Base-by-base conservation (phyloP, 2,113 vertebrate species). In the Tenebrosternarchus preto region DNA sequence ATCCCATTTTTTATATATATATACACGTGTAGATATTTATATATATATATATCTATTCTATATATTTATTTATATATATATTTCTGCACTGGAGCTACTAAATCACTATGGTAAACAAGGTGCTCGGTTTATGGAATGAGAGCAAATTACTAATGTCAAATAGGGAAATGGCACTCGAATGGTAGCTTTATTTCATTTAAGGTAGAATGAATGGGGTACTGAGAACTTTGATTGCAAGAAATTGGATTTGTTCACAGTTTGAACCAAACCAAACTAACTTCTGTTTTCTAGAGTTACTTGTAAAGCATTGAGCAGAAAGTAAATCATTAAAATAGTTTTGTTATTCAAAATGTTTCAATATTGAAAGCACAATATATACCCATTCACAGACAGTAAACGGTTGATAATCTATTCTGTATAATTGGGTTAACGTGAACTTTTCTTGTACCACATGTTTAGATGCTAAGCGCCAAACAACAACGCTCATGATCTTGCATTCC, bases 171-270 rank as follows among this genome's bases (percentile, higher is more conserved):
- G 85, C 88, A 89, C 86, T 79, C 78, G 70, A 64, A 83, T 5
- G 55, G 80, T 75, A 82, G 79, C 66, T 77, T 78, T 78, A 43
- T 70, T 71, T 72, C n/a, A 57, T 59, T 61, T 27, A 81, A 81
- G 20, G 50, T 56, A 39, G 43, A 64, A 57, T 29, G 72, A 73
- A 64, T 63, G 39, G 55, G 67, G 73, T n/a, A 75, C 66, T 56
- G 50, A 63, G 50, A 57, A 69, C 63, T 66, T 67, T 80, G 74
- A 70, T 46, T 20, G 20, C 50, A 70, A 83, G 75, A 73, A 70
- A 86, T 86, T 80, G 60, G 84, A 86, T 66, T 83, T 84, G 82
- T 90, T 92, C 90, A 91, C 89, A 92, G 90, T 85, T 91, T 91
- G 77, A 90, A 89, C 74, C 84, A 85, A n/a, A 91, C 89, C 77